Base-by-base conservation (phyloP, 2,797 vertebrate genomes). In the Fistularia commersonii region DNA sequence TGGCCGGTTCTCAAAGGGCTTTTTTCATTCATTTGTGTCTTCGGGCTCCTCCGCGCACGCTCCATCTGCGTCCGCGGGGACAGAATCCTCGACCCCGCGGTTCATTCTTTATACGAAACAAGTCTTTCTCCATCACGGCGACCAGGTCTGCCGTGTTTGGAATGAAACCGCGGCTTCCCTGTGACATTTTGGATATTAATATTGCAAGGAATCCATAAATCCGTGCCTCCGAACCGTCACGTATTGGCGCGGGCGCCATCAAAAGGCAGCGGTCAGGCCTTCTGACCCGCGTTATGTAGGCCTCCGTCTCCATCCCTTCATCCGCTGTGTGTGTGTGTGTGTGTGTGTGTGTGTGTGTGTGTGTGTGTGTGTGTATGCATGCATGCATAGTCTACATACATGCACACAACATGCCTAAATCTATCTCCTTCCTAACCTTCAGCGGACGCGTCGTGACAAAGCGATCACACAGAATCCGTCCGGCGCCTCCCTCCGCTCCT, bases 141-240 rank as follows among this genome's bases (percentile, higher is more conserved):
- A 60, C 8, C 32, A 1, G 65, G 54, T 56, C 61, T 50, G 40
- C 44, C 6, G 32, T 48, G 12, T 66, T 79, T 57, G 69, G 55
- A 78, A 78, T 57, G 72, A 76, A 68, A 66, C 66, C 1, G 1
- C 64, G 64, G 76, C 76, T 83, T 86, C 80, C 66, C 72, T 61
- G 12, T 86, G 86, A 85, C 86, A 88, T 89, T 89, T 85, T 77
- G 80, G 84, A 85, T 83, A 85, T 86, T 81, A 82, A 86, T 84
- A 85, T 85, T 82, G 76, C 71, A 83, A 71, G 52, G 80, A 87
- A 81, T 80, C 56, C 68, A 70, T 64, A 71, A 66, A 80, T 80
- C 77, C 59, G 33, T 23, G 13, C 46, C 54, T 54, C 54, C 54
- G 54, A 54, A 67, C 55, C 70, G 41, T 68, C 57, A 54, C 54